phyloP scores from a whole-genome alignment of 1,140 invertebrate species.

The Conus ventricosus region DNA sequence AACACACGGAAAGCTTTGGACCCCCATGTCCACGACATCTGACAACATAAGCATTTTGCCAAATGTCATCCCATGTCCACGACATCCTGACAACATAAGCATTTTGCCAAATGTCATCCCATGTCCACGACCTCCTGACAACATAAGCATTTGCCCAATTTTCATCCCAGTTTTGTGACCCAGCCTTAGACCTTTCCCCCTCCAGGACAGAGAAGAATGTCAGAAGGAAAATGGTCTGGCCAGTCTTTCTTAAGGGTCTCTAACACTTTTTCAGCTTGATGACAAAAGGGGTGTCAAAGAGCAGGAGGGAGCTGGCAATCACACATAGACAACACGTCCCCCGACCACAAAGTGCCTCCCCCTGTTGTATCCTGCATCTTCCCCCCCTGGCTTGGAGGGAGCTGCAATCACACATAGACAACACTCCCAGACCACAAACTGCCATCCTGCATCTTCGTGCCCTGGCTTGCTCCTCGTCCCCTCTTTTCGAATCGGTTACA shows the following conservation, averaged over 20 bases:
- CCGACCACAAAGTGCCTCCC: too few species aligned
- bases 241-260: neutral
- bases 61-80: conserved; percentile 18
- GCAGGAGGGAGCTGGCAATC: neutral
- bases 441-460: neutral
- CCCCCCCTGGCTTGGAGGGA: too few species aligned
- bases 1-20: neutral
- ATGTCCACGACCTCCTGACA: conserved; percentile 7
- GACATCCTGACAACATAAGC: conserved; percentile 13
- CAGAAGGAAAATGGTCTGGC: too few species aligned
- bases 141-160: neutral
- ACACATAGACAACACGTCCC: too few species aligned
- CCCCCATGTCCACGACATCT: conserved; percentile 11
- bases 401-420: neutral
- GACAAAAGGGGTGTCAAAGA: neutral
- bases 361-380: too few species aligned
- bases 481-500: neutral
- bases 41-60: neutral
- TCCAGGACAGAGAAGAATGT: too few species aligned
- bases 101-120: neutral
- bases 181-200: too few species aligned
- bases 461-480: neutral
- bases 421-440: neutral
- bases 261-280: conserved; percentile 20
- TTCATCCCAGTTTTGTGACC: neutral